Percentiles rank a stretch among this genome's conserved stretches.
phyloP scores from a whole-genome alignment of 2,888 invertebrate species.

The Stenodema calcarata region DNA sequence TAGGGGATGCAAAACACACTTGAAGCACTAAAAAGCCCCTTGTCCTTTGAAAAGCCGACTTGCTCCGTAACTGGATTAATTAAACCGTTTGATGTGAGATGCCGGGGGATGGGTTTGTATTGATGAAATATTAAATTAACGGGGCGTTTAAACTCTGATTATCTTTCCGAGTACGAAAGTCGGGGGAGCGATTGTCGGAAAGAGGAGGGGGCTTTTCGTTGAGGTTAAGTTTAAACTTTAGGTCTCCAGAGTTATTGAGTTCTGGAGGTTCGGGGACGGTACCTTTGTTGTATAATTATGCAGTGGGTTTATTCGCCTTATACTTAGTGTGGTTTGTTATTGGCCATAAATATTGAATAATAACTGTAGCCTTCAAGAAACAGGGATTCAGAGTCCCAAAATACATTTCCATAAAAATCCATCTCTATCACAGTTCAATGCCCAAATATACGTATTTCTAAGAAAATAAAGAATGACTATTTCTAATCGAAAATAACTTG shows the following conservation, averaged over 20 bases:
- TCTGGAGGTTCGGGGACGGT: not conserved
- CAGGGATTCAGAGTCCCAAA: too few relatives aligned
- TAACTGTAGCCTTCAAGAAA: too few relatives aligned
- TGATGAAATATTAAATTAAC: conserved; percentile 44
- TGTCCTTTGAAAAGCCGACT: conserved; percentile 31
- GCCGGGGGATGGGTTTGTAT: conserved; percentile 12
- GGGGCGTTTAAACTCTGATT: conserved; percentile 35
- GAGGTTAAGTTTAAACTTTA: not conserved
- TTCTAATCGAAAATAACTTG: too few relatives aligned
- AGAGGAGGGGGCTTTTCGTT: not conserved
- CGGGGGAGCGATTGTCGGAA: not conserved
- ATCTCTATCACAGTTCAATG: too few relatives aligned
- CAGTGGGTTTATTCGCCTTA: not conserved
- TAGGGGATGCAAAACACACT: conserved; percentile 25
- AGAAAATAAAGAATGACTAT: too few relatives aligned
- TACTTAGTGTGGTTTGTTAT: too few relatives aligned
- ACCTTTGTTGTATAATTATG: not conserved
- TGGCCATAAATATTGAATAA: too few relatives aligned
- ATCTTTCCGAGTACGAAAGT: conserved; percentile 5
- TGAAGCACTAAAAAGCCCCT: not conserved
- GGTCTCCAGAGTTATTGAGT: not conserved
- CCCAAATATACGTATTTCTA: too few relatives aligned
- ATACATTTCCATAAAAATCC: too few relatives aligned
- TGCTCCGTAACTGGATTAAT: conserved; percentile 39
- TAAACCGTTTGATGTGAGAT: conserved; percentile 37